Conservation (phyloP, 2,797 vertebrate genomes). For the Hemitrygon akajei region DNA sequence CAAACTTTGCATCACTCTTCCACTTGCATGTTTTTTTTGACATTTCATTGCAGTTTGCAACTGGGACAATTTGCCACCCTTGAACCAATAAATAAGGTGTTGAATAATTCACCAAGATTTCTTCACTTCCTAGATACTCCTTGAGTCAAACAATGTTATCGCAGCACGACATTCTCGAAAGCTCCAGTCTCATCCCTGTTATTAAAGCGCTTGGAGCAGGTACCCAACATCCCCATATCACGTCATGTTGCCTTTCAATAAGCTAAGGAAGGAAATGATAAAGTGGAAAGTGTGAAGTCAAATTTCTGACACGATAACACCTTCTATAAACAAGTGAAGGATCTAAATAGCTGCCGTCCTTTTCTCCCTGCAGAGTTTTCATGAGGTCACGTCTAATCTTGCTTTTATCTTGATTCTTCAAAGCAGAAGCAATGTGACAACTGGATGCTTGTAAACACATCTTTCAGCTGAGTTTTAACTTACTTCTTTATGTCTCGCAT, state of each 20-base stretch:
- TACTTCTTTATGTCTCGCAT: neutral
- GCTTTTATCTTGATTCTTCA: neutral
- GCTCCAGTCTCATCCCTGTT: neutral
- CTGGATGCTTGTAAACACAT: neutral
- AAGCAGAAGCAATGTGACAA: neutral
- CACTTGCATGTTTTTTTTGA: neutral
- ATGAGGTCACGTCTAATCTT: constrained; percentile 2
- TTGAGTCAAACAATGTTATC: neutral
- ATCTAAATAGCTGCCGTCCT: neutral
- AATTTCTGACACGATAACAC: neutral
- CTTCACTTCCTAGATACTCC: neutral
- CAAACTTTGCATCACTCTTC: neutral
- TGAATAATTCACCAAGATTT: constrained; percentile 15
- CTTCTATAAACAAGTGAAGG: constrained; percentile 32
- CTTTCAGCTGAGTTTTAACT: neutral
- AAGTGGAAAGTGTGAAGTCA: neutral
- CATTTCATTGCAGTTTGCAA: neutral
- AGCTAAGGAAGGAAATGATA: neutral
- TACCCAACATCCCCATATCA: neutral
- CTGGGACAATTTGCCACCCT: neutral
- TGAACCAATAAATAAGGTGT: neutral
- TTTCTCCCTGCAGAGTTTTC: neutral
- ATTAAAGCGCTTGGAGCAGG: constrained; percentile 18
- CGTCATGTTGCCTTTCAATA: neutral
- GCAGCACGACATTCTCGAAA: neutral